phyloP scores from a whole-genome alignment of 2,888 invertebrate genomes.

The Osmoderma eremita region DNA sequence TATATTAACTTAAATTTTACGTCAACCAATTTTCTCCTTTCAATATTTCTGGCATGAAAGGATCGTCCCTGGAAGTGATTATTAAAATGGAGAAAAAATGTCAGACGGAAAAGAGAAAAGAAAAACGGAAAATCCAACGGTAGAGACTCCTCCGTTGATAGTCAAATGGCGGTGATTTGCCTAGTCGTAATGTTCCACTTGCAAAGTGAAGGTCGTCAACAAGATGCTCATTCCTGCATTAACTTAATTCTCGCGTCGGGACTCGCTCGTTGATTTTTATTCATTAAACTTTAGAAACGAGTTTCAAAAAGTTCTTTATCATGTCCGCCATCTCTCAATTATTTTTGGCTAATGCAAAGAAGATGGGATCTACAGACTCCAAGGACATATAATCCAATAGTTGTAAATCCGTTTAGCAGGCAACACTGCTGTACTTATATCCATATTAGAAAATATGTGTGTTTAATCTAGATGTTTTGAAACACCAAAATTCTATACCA shows the following conservation, averaged over 20 bases:
- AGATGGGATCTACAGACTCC: background rate
- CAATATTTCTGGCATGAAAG: background rate
- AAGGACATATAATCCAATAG: no score
- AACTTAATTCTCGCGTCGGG: constrained; percentile 9
- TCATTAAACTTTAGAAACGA: constrained; percentile 19
- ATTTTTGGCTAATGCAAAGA: constrained; percentile 5
- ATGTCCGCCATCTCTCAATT: background rate
- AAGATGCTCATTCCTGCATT: constrained; percentile 18
- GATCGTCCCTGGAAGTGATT: background rate
- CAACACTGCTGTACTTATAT: no score
- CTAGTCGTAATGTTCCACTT: background rate
- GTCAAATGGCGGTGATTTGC: background rate
- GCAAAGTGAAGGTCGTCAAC: constrained; percentile 7
- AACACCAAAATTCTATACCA: no score
- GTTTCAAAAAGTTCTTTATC: constrained; percentile 12
- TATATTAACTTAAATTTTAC: background rate
- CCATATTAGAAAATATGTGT: no score
- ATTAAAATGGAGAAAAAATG: background rate
- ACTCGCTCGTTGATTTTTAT: constrained; percentile 14
- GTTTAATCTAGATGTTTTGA: no score
- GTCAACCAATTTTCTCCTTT: background rate
- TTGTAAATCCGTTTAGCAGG: no score
- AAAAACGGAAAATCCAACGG: no score
- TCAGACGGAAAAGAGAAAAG: no score
- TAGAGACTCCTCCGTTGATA: no score